Evolutionary conservation across 1,140 invertebrate genomes (phyloP).

Genomic region (Gerris buenoi): DNA sequence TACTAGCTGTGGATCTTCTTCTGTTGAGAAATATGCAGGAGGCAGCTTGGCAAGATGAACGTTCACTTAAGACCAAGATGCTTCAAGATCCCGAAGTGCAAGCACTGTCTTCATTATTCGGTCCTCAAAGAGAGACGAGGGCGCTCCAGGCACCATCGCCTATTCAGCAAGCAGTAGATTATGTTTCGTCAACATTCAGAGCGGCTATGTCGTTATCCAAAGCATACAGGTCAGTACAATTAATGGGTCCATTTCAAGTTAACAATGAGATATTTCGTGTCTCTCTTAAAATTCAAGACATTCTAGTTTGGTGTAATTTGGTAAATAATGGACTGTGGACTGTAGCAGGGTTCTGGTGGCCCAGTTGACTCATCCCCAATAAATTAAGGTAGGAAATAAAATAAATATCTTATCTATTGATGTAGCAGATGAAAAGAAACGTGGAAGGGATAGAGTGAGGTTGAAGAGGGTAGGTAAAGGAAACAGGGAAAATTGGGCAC

Average conservation of each 20-base stretch:
- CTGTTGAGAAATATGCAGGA: conserved; percentile 41
- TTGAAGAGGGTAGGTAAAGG: too few species aligned
- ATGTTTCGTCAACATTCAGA: conserved; percentile 23
- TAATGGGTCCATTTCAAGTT: not conserved
- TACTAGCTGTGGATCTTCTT: conserved; percentile 40
- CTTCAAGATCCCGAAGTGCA: conserved; percentile 36
- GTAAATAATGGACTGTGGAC: too few species aligned
- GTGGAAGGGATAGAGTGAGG: too few species aligned
- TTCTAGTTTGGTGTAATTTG: too few species aligned
- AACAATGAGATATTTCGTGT: too few species aligned
- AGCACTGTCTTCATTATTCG: conserved; percentile 36
- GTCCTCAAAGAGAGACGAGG: conserved; percentile 11
- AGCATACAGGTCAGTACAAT: conserved; percentile 32
- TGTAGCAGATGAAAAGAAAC: too few species aligned
- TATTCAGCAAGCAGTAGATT: not conserved
- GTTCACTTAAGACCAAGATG: conserved; percentile 27
- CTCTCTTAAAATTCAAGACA: too few species aligned
- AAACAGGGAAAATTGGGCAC: too few species aligned
- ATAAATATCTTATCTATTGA: too few species aligned
- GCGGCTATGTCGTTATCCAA: conserved; percentile 39
- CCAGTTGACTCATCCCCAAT: too few species aligned
- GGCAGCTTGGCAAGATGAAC: conserved; percentile 36
- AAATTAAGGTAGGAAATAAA: too few species aligned
- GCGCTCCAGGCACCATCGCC: not conserved
- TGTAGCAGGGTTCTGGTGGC: too few species aligned